Evolutionary conservation across 2,888 invertebrate genomes (phyloP).

Genomic region (Aromia moschata): DNA sequence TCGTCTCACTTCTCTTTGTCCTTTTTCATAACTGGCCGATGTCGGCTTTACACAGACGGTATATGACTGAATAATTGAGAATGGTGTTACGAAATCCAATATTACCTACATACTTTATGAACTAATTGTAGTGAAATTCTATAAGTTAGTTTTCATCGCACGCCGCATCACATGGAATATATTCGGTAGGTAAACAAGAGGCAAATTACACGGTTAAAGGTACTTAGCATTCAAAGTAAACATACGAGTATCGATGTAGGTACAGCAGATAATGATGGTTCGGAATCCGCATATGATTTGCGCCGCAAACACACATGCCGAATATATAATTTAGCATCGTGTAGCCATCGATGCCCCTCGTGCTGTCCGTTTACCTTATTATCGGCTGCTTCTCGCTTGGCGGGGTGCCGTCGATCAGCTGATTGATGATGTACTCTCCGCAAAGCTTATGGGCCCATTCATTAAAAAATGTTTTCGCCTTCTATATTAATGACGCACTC

Average conservation of each 20-base stretch:
- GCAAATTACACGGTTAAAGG: conserved; percentile 47
- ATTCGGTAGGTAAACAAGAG: conserved; percentile 46
- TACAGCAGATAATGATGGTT: conserved; percentile 52
- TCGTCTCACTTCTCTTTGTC: too few relatives aligned
- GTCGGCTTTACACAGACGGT: too few relatives aligned
- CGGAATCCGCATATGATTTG: conserved; percentile 51
- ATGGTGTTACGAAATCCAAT: too few relatives aligned
- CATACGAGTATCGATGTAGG: conserved; percentile 50
- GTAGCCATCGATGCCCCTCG: conserved; percentile 38
- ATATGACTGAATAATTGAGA: too few relatives aligned
- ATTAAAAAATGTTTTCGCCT: conserved; percentile 45
- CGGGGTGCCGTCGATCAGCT: conserved; percentile 47
- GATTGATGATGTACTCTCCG: conserved; percentile 46
- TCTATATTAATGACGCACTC: conserved; percentile 31
- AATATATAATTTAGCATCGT: conserved; percentile 50
- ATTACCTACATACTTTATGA: too few relatives aligned
- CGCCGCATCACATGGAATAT: too few relatives aligned
- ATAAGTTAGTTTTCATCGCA: too few relatives aligned
- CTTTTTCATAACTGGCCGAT: too few relatives aligned
- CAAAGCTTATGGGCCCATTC: conserved; percentile 43
- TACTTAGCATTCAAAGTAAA: conserved; percentile 49
- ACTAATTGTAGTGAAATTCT: too few relatives aligned
- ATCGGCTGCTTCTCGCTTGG: conserved; percentile 40
- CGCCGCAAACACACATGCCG: conserved; percentile 54
- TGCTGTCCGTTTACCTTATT: conserved; percentile 45